Conservation (phyloP, 2,113 vertebrate genomes). For the Pseudonaja textilis region DNA sequence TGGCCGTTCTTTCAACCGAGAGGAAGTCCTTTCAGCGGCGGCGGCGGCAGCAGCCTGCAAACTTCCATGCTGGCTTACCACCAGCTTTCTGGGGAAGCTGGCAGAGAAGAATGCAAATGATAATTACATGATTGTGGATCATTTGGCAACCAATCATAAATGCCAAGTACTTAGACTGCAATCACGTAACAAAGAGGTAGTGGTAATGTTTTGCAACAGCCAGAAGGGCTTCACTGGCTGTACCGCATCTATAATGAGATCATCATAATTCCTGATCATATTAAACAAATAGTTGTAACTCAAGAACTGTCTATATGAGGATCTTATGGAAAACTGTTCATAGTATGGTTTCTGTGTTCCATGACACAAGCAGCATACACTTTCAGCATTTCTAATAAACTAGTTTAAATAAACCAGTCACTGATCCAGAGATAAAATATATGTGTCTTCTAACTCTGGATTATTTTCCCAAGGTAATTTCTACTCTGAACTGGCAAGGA, state of each 20-base stretch:
- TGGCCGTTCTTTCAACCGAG: background rate
- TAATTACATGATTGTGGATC: background rate
- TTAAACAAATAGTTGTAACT: background rate
- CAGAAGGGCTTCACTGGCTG: background rate
- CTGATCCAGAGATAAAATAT: conserved; percentile 10
- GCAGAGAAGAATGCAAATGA: background rate
- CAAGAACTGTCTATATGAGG: background rate
- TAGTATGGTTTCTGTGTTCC: background rate
- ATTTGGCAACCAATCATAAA: background rate
- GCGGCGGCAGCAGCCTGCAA: background rate
- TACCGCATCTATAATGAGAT: background rate
- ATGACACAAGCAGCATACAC: background rate
- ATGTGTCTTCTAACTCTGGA: conserved; percentile 32
- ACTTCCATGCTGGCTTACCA: background rate
- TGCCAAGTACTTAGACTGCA: background rate
- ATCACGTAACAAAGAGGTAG: background rate
- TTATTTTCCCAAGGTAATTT: conserved; percentile 50
- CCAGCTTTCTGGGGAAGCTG: background rate
- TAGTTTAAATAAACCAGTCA: conserved; percentile 41
- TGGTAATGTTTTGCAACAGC: background rate
- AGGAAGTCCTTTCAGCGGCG: background rate
- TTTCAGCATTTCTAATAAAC: conserved; percentile 19
- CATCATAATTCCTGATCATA: background rate
- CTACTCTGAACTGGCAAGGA: conserved; percentile 25
- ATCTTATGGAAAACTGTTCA: background rate